Conservation (phyloP, 2,113 vertebrate genomes). For the Trachemys scripta region DNA sequence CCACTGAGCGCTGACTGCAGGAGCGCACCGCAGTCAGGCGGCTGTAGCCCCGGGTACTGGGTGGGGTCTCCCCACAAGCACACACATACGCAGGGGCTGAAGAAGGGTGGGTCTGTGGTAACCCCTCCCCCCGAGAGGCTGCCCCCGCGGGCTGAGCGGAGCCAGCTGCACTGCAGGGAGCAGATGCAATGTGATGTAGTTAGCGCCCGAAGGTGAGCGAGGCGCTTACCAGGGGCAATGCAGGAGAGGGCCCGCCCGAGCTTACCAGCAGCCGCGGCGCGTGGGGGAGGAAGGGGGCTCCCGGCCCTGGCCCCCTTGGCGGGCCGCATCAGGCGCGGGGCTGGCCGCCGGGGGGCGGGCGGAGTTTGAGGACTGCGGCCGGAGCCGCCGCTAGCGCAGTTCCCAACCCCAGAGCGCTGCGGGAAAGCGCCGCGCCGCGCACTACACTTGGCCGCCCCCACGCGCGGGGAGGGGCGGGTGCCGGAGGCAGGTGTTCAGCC, state of each 20-base stretch:
- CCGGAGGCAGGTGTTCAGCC: conserved; percentile 14
- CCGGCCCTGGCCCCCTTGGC: not conserved
- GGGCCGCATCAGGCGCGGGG: not conserved
- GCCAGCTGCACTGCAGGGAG: no score
- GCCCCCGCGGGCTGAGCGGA: no score
- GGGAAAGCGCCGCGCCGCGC: not conserved
- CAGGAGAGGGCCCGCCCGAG: not conserved
- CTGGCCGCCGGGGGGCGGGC: not conserved
- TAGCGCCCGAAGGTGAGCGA: not conserved
- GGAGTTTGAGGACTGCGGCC: conserved; percentile 63
- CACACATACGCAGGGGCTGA: not conserved
- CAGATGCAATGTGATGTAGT: not conserved
- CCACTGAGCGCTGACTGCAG: conserved; percentile 11
- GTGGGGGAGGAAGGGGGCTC: not conserved
- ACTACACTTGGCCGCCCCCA: not conserved
- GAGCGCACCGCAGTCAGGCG: conserved; percentile 49
- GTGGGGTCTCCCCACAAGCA: not conserved
- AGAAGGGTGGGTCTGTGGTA: not conserved
- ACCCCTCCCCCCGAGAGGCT: not conserved
- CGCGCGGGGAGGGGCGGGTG: not conserved
- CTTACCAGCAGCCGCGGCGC: not conserved
- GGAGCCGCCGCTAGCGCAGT: conserved; percentile 35
- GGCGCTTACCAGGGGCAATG: no score
- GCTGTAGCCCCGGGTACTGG: not conserved
- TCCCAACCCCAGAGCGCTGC: not conserved